phyloP scores from a whole-genome alignment of 1,140 invertebrate genomes.

The Lithobius niger region DNA sequence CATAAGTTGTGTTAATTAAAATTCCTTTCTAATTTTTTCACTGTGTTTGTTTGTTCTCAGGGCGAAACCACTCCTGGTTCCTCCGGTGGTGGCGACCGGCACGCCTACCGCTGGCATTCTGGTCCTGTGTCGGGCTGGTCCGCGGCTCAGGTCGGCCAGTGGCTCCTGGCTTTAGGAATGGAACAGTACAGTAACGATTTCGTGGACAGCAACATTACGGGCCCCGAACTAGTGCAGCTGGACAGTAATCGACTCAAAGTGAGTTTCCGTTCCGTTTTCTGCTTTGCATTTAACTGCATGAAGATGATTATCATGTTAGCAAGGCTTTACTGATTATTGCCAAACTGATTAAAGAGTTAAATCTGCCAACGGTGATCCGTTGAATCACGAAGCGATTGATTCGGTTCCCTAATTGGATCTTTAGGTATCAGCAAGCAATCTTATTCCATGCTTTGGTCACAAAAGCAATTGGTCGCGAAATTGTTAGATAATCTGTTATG shows the following conservation, averaged over 20 bases:
- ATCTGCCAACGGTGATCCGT: not conserved
- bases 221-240: constrained; percentile 59
- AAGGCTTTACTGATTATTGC: not conserved
- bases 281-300: not conserved
- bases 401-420: not conserved
- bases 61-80: not conserved
- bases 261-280: constrained; percentile 5
- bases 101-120: constrained; percentile 24
- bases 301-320: not conserved
- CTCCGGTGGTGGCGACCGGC: constrained; percentile 11
- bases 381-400: not conserved
- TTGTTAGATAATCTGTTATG: too few species aligned
- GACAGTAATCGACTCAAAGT: constrained; percentile 77
- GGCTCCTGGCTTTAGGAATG: constrained; percentile 63
- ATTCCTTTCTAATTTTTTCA: not conserved
- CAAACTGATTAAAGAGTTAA: not conserved
- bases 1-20: not conserved
- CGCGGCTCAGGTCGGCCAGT: constrained; percentile 60
- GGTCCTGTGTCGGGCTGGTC: constrained; percentile 11
- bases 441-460: too few species aligned
- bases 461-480: too few species aligned
- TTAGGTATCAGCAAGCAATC: too few species aligned
- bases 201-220: constrained; percentile 67
- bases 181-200: constrained; percentile 73
- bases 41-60: not conserved